Evolutionary conservation across 2,888 invertebrate genomes (phyloP).

Genomic region (Drosophila setosimentum): DNA sequence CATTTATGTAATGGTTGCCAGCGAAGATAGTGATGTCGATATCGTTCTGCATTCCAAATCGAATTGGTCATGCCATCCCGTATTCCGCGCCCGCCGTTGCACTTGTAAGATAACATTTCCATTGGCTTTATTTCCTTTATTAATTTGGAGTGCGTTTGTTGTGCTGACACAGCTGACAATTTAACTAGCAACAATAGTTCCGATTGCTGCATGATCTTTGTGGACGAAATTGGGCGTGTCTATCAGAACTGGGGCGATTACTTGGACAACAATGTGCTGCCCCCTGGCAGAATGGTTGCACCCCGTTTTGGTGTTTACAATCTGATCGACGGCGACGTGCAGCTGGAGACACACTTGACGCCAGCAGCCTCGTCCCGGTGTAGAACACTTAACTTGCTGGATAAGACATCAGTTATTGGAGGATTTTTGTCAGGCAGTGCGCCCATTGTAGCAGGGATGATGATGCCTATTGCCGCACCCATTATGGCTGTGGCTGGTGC

Average conservation of each 20-base stretch:
- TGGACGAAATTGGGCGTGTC: constrained; percentile 84
- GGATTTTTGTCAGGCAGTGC: constrained; percentile 71
- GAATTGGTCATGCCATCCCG: constrained; percentile 77
- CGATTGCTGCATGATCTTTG: constrained; percentile 82
- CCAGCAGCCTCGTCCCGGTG: constrained; percentile 60
- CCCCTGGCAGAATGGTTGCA: constrained; percentile 85
- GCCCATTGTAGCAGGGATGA: constrained; percentile 55
- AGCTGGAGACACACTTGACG: constrained; percentile 68
- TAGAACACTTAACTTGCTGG: constrained; percentile 50
- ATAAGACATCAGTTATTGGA: constrained; percentile 60
- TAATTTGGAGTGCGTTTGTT: neutral
- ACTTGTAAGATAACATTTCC: constrained; percentile 62
- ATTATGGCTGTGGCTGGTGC: constrained; percentile 61
- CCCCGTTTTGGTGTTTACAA: constrained; percentile 85
- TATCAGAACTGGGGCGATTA: constrained; percentile 86
- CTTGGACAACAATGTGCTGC: constrained; percentile 84
- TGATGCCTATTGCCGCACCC: constrained; percentile 70
- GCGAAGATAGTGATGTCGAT: too few species aligned
- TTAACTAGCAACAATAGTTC: constrained; percentile 55
- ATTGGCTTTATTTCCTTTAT: neutral
- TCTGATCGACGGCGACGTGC: constrained; percentile 50
- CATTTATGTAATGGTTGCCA: constrained; percentile 79
- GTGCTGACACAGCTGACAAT: constrained; percentile 26
- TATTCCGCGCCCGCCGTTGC: constrained; percentile 82
- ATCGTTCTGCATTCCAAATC: too few species aligned